Base-by-base conservation (phyloP, 2,113 vertebrate species). In the Pithys albifrons region DNA sequence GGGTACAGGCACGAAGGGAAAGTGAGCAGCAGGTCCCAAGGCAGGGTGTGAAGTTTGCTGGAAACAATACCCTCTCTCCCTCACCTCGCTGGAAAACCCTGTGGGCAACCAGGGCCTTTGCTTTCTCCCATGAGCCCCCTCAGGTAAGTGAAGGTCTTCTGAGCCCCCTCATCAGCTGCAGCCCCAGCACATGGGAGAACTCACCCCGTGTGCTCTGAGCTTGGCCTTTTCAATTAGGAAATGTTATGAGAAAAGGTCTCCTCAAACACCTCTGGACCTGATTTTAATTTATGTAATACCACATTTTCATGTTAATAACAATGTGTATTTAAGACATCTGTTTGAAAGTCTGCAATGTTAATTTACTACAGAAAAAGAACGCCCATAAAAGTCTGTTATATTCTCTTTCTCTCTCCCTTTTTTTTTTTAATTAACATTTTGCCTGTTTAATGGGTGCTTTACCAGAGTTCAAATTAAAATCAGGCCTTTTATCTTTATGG, bases 381-480 rank as follows among this genome's bases (percentile, higher is more conserved):
- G 46, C 92, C 95, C 95, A 97, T 98, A 98, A 98, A 98, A 98
- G 92, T 91, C 93, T 95, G 95, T 91, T 98, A 98, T 96, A 97
- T 97, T 98, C 96, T 97, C 75, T 90, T 79, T 55, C 45, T 62
- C 48, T 31, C 7, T 6, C 14, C 29, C 64, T 74, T 91, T 89
- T 93, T 96, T 97, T 98, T 98, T 98, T 97, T 97, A 98, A 98
- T 98, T 98, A 98, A 98, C 97, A 97, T 98, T 98, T 97, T 97
- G 95, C 97, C 95, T 96, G 96, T 98, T 98, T 98, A 98, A 98
- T 98, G 97, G 97, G 94, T 96, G 94, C 96, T 98, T 98, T 98
- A 98, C 97, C 97, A 98, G 97, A 98, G 97, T 98, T 98, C 98
- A 98, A 97, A 98, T 98, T 97, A 98, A 98, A 98, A 98, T 97